Base-by-base conservation (phyloP, 2,888 invertebrate genomes). In the Hypomecis atomaria region DNA sequence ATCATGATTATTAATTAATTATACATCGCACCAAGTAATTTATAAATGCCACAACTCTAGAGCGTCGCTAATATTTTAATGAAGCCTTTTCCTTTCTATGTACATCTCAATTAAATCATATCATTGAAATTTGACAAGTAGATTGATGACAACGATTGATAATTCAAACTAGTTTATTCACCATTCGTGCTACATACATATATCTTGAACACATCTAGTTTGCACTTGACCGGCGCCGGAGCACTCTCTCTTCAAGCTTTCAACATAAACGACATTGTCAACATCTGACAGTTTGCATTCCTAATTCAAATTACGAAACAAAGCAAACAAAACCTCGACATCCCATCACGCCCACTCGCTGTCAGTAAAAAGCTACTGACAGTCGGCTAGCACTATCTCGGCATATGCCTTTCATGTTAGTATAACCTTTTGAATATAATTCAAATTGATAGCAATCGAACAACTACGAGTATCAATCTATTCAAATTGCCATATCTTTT, bases 261-360 rank as follows among this genome's bases (percentile, higher is more conserved):
- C 75, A 73, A 74, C 72, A 73, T 70, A 57, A 57, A 59, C 67
- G 57, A 72, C 66, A 71, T 70, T 73, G 72, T 75, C 73, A 73
- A 65, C 70, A 70, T 67, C 66, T 70, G 68, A 71, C 72, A 68
- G 71, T 73, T 59, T 50, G 66, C 75, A 76, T 76, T 77, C 71
- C 65, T 61, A 58, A 76, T 75, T 70, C 61, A 60, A 69, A 70
- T 81, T 79, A 71, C 78, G 77, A 81, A 86, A 86, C 69, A 65
- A 69, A 73, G 36, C 45, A 53, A 71, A 76, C 70, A 66, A 62
- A 73, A 64, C 65, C 57, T 65, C 64, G n/a, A 62, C 50, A 13
- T 52, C 57, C 53, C 34, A 56, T 64, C 59, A 64, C 64, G 59
- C 64, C 64, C 57, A 69, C 65, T 23, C 53, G 36, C 49, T 68